phyloP scores from a whole-genome alignment of 2,888 invertebrate genomes.

The Drosophila merina region DNA sequence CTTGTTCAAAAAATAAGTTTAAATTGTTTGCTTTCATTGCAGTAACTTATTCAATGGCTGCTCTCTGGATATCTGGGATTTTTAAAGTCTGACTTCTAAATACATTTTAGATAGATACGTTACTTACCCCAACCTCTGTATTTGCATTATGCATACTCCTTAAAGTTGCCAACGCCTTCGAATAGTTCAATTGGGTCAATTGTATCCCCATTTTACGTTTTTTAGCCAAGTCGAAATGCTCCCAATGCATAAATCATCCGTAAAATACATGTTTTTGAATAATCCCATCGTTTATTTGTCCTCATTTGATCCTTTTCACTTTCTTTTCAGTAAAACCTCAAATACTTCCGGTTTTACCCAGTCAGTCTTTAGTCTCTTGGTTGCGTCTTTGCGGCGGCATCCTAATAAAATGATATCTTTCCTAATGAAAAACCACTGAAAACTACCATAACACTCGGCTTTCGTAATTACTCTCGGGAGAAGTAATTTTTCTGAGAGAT shows the following conservation, averaged over 20 bases:
- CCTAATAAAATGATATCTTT: background rate
- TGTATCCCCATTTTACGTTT: background rate
- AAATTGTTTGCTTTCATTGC: background rate
- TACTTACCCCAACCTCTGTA: slow-evolving; percentile 39
- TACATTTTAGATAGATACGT: slow-evolving; percentile 13
- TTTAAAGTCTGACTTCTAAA: slow-evolving; percentile 55
- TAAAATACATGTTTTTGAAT: background rate
- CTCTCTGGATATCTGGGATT: slow-evolving; percentile 67
- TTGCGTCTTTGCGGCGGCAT: slow-evolving; percentile 12
- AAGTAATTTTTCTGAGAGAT: background rate
- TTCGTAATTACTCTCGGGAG: slow-evolving; percentile 12
- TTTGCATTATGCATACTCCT: slow-evolving; percentile 29
- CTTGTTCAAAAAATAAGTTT: background rate
- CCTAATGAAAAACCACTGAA: background rate
- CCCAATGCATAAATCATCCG: background rate
- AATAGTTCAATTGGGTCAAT: slow-evolving; percentile 12
- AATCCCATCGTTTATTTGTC: background rate
- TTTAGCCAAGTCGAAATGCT: background rate
- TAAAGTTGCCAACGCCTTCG: slow-evolving; percentile 28
- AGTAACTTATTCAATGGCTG: background rate
- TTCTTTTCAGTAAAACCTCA: slow-evolving; percentile 25
- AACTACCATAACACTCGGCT: background rate
- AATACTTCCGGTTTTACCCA: slow-evolving; percentile 49
- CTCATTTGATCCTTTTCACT: slow-evolving; percentile 33
- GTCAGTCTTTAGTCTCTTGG: slow-evolving; percentile 9